Percentiles rank a stretch among this genome's conserved stretches.
Conservation (phyloP, 2,797 vertebrate genomes). For the Apogon hyalosoma region DNA sequence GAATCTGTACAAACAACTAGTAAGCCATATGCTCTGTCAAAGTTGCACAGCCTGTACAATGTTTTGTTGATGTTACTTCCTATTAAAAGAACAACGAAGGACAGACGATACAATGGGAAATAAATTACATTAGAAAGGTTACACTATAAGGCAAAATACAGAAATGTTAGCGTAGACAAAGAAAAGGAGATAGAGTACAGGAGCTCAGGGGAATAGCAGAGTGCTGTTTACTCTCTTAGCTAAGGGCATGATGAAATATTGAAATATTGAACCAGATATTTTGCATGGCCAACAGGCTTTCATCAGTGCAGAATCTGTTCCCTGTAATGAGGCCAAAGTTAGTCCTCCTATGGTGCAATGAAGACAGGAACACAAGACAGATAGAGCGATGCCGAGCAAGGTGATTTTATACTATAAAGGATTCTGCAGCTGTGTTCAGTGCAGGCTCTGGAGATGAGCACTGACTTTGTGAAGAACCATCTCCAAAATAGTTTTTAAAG, state of each 20-base stretch:
- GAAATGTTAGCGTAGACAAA: constrained; percentile 35
- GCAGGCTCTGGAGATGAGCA: background rate
- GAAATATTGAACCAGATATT: constrained; percentile 76
- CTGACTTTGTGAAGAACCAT: background rate
- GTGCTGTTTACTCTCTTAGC: constrained; percentile 61
- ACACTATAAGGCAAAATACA: constrained; percentile 32
- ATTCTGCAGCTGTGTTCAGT: constrained; percentile 17
- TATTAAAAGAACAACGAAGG: background rate
- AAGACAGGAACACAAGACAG: constrained; percentile 41
- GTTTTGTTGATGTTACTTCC: background rate
- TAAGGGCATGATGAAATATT: constrained; percentile 75
- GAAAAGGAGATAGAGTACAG: constrained; percentile 25
- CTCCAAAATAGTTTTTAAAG: background rate
- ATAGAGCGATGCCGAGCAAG: background rate
- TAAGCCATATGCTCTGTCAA: too few relatives aligned
- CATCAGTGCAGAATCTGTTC: constrained; percentile 61
- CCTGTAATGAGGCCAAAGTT: constrained; percentile 66
- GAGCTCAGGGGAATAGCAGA: constrained; percentile 52
- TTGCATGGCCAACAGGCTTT: constrained; percentile 73
- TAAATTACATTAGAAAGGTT: constrained; percentile 5
- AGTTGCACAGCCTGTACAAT: background rate
- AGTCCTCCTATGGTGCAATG: constrained; percentile 38
- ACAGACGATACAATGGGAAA: background rate
- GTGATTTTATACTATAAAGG: background rate
- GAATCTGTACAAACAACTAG: too few relatives aligned